phyloP scores from a whole-genome alignment of 2,888 invertebrate species.

The Lepidochitona cinerea region DNA sequence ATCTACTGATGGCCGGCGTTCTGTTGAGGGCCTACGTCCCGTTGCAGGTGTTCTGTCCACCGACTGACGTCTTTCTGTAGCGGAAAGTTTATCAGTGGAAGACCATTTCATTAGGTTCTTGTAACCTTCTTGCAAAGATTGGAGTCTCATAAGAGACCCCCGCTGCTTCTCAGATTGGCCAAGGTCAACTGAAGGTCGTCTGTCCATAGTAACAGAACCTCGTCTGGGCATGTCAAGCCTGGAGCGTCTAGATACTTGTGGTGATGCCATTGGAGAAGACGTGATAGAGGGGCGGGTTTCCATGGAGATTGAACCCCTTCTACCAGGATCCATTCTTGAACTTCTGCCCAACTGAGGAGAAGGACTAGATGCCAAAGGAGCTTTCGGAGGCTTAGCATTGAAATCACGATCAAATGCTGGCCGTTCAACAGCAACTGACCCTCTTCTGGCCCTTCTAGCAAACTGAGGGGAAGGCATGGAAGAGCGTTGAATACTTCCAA shows the following conservation, averaged over 20 bases:
- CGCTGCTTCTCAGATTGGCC: neutral
- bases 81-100: neutral
- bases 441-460: too few species aligned
- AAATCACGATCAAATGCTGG: too few species aligned
- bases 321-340: neutral
- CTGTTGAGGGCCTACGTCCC: neutral
- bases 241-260: neutral
- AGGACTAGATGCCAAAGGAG: neutral
- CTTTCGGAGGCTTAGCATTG: too few species aligned
- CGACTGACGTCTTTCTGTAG: neutral
- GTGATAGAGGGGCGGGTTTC: neutral
- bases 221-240: neutral
- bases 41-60: neutral
- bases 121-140: neutral
- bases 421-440: too few species aligned
- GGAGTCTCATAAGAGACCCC: neutral
- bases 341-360: neutral
- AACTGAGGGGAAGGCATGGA: too few species aligned
- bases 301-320: neutral
- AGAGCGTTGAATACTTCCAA: too few species aligned
- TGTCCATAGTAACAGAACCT: neutral
- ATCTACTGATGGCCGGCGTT: neutral
- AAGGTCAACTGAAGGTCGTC: neutral
- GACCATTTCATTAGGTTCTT: neutral
- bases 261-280: neutral